These are phyloP conservation scores for Trichogramma dendrolimi DNA, from an alignment of 2,888 invertebrate genomes.

Conservation along the genomic window DNA sequence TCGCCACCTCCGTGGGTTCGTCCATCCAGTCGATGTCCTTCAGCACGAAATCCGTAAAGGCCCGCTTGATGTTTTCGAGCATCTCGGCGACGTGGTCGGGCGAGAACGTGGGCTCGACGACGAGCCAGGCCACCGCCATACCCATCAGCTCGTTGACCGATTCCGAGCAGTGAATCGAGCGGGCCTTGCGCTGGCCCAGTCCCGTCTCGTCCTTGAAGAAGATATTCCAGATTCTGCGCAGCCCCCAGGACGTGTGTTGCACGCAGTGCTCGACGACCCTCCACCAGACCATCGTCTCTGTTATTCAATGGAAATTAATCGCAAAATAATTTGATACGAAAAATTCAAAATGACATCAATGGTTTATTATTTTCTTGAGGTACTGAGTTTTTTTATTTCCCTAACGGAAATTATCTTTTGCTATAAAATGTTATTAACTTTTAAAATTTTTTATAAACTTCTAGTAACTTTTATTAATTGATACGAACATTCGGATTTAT, in stretches of 20 bases:
- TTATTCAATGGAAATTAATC: conserved; percentile 15
- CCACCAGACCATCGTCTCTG: conserved; percentile 53
- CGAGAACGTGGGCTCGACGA: conserved; percentile 41
- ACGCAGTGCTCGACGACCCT: conserved; percentile 45
- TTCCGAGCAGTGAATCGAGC: conserved; percentile 67
- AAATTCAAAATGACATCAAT: conserved; percentile 2
- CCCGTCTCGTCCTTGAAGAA: conserved; percentile 37
- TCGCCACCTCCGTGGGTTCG: conserved; percentile 64
- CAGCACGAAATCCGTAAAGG: conserved; percentile 65
- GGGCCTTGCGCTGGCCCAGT: conserved; percentile 32
- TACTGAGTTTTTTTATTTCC: no score
- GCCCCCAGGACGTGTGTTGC: conserved; percentile 45
- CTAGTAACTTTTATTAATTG: no score
- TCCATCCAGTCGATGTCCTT: conserved; percentile 71
- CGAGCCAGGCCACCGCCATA: conserved; percentile 49
- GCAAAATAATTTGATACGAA: conserved; percentile 5
- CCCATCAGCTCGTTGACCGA: conserved; percentile 67
- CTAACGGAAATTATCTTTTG: no score
- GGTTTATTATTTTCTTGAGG: neutral
- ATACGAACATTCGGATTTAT: no score
- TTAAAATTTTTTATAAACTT: no score
- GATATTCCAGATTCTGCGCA: conserved; percentile 39
- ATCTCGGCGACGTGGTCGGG: conserved; percentile 62
- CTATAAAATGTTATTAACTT: no score
- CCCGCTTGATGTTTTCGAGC: conserved; percentile 68